A percentile compares a stretch with the other conserved stretches of the same genome.
Conservation (phyloP, 2,113 vertebrate genomes). For the Coreoperca whiteheadi region DNA sequence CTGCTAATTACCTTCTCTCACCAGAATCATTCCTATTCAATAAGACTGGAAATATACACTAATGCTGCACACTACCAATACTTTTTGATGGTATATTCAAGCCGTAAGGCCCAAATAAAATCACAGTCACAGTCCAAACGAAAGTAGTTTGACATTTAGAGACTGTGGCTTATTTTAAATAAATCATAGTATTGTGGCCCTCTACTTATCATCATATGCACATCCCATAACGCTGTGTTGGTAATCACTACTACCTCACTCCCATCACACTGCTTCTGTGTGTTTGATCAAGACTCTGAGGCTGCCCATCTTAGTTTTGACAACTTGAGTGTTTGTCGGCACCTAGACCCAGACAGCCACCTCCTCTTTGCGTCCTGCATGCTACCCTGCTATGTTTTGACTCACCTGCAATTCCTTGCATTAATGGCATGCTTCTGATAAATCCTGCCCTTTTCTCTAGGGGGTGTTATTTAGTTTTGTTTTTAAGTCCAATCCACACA, state of each 20-base stretch:
- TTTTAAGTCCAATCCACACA: background rate
- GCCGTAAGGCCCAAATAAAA: background rate
- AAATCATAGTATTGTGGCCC: background rate
- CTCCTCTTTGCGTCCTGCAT: conserved; percentile 55
- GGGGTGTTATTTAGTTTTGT: conserved; percentile 11
- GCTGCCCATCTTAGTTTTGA: conserved; percentile 10
- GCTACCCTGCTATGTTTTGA: conserved; percentile 39
- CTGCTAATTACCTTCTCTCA: background rate
- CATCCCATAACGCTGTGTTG: background rate
- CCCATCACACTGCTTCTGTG: background rate
- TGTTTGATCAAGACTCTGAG: conserved; percentile 7
- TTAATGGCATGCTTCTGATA: conserved; percentile 51
- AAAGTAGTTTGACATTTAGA: background rate
- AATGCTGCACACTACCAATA: too few relatives aligned
- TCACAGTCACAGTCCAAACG: background rate
- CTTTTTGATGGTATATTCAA: background rate
- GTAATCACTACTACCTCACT: background rate
- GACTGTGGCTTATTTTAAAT: background rate
- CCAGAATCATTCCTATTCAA: background rate
- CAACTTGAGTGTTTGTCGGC: conserved; percentile 1
- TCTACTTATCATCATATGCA: background rate
- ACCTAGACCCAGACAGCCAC: background rate
- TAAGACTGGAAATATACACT: too few relatives aligned
- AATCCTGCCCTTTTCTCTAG: conserved; percentile 2
- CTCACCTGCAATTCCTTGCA: conserved; percentile 30